These are phyloP conservation scores for Amiota mariae DNA, from an alignment of 2,888 invertebrate genomes.

Conservation along the genomic window DNA sequence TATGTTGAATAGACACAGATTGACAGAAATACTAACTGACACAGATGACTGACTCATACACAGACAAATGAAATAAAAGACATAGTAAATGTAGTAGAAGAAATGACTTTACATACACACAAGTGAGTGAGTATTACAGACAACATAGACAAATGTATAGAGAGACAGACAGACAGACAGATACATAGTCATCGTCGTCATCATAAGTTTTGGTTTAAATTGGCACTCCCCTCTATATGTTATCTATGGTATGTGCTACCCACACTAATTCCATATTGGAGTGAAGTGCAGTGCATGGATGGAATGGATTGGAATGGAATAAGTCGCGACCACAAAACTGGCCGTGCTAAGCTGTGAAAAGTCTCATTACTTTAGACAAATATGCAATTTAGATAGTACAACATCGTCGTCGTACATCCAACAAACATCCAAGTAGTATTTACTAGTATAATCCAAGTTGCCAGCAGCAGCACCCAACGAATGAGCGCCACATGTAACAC, in stretches of 20 bases:
- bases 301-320: too few species aligned
- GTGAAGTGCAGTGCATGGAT: too few species aligned
- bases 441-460: too few species aligned
- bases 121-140: neutral
- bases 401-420: conserved; percentile 18
- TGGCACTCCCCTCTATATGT: neutral
- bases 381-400: conserved; percentile 59
- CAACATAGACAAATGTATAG: too few species aligned
- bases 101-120: neutral
- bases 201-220: neutral
- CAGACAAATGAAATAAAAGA: neutral
- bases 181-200: too few species aligned
- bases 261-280: too few species aligned
- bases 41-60: neutral
- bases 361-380: conserved; percentile 68
- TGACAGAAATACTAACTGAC: neutral
- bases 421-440: too few species aligned
- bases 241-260: too few species aligned
- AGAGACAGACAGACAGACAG: too few species aligned
- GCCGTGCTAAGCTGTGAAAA: conserved; percentile 59
- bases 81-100: neutral
- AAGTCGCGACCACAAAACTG: conserved; percentile 20
- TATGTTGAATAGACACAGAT: conserved; percentile 49
- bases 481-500: neutral
- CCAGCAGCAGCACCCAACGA: too few species aligned